Evolutionary conservation across 1,140 invertebrate genomes (phyloP), one percentile per base, ranked within the genome.

Genomic region (Portunus trituberculatus): DNA sequence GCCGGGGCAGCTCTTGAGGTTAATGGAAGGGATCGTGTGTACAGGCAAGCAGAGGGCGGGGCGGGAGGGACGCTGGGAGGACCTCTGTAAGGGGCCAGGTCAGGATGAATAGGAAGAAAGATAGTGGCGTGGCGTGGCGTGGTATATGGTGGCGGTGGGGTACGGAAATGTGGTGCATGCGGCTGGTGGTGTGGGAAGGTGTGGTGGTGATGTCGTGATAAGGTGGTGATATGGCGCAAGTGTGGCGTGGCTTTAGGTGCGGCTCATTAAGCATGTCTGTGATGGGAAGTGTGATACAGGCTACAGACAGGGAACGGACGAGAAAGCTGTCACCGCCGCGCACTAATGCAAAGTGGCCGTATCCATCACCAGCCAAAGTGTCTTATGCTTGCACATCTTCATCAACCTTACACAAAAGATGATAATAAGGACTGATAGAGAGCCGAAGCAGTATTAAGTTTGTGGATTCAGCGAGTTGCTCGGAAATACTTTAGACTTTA

Each of bases 21-120:
- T 76, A 76, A 76, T 76, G 67, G 67, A 76, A 76, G 67, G 67
- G 67, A 76, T 76, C 39, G 67, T 76, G 67, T 76, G 67, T 76
- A 76, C 67, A 76, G 67, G 67, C 67, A 76, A 76, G 67, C 67
- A 76, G 20, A 12, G n/a, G 67, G 67, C 67, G 20, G 67, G 67
- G 67, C 67, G 25, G 67, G 67, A 76, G 20, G 67, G 67, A 25
- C 67, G 20, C 25, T n/a, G 20, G 67, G 67, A 20, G 25, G 20
- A 76, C 20, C 20, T 76, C n/a, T 76, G 67, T 76, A 7, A 76
- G 67, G 67, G 67, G 67, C 20, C n/a, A 76, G 20, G 20, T 20
- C 67, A 76, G 20, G 67, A 76, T 76, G 67, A 76, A 76, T 25
- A 76, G 25, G 67, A 76, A 76, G 67, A 20, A 76, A 76, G 16